Percentiles rank a stretch among this genome's conserved stretches.
Conservation (phyloP, 2,888 invertebrate species). For the Ennomos erosarius region DNA sequence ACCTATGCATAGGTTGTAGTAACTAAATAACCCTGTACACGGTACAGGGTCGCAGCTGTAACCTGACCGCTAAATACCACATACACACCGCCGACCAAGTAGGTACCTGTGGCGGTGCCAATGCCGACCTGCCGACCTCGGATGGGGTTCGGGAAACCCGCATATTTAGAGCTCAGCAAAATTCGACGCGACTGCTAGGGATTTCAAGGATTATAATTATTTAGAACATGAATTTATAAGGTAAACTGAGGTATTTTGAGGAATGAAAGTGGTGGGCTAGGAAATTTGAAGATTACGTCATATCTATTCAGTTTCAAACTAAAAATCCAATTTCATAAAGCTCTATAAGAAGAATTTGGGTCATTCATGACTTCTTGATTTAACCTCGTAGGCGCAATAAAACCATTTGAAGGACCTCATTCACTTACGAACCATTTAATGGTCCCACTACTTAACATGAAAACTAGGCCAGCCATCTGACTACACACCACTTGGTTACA, state of each 20-base stretch:
- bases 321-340: no score
- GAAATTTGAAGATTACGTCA: no score
- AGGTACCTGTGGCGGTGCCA: neutral
- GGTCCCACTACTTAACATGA: slow-evolving; percentile 3
- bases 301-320: no score
- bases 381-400: no score
- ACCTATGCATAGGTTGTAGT: no score
- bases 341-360: no score
- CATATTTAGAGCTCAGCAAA: slow-evolving; percentile 17
- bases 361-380: no score
- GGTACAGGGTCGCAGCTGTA: slow-evolving; percentile 14
- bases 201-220: slow-evolving; percentile 4
- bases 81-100: neutral
- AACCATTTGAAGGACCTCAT: neutral
- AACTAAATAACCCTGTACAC: neutral
- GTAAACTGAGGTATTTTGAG: no score
- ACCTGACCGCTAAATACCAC: slow-evolving; percentile 10
- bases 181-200: slow-evolving; percentile 6
- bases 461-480: slow-evolving; percentile 25
- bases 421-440: slow-evolving; percentile 1
- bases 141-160: slow-evolving; percentile 1
- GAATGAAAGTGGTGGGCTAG: no score
- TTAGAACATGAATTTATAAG: slow-evolving; percentile 17
- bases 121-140: neutral
- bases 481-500: no score